Evolutionary conservation across 2,888 invertebrate species (phyloP), one percentile per base, ranked within the genome.

Genomic region (Pammene fasciana): DNA sequence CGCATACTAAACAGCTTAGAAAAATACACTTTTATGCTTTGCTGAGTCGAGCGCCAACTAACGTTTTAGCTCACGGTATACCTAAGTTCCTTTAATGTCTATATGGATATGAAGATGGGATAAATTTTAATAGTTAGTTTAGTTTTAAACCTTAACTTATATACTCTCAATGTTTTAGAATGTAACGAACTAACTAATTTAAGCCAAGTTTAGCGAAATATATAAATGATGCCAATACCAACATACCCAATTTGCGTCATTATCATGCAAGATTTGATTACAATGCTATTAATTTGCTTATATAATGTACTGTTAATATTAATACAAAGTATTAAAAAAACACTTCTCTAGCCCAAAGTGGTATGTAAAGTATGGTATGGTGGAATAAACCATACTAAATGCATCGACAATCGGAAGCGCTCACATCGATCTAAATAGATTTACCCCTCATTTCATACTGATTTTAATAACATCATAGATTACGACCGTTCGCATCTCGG

Each of bases 1-100:
- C 74, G 86, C 83, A 88, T 88, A 84, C 76, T 79, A 85, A 87
- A 75, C 74, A 76, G 70, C 74, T 75, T 78, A 76, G 73, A 73
- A 74, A 64, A 73, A 76, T 79, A 76, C 75, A 67, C 36, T 68
- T 73, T 72, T 75, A 76, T 73, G 50, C 38, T 41, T 18, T 65
- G 72, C 64, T 57, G 68, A 71, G 73, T 68, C 68, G 54, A 38
- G 59, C 38, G 55, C 45, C 45, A 45, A 55, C 55, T 56, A 18
- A 66, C 13, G 48, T 48, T 50, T 50, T 13, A 48, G 48, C 18
- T 36, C 16, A 48, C 36, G 18, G 50, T 38, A 11, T 48, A 26
- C 26, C 26, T 57, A 38, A 46, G 36, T 36, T 60, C 50, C 18
- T 36, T 50, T 8, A 18, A 50, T 13, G 1, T 13, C 36, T 61